A percentile compares a stretch with the other conserved stretches of the same genome.
These are phyloP conservation scores for Tinamus major DNA, from an alignment of 2,797 vertebrate genomes.

Conservation along the genomic window DNA sequence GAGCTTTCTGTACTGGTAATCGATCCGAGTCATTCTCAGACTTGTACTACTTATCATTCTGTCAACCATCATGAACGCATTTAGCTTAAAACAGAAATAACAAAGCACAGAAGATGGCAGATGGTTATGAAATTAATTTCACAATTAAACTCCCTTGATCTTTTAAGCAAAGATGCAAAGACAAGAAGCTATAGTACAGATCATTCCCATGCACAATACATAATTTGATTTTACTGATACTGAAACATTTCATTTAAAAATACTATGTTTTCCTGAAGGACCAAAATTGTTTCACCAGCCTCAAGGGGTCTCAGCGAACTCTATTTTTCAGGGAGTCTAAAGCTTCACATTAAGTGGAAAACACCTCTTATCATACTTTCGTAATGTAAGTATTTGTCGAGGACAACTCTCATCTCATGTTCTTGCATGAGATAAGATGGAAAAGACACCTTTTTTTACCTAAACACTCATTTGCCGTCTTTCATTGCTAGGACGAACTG, in stretches of 20 bases:
- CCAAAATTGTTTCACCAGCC: not conserved
- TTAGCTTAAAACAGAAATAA: not conserved
- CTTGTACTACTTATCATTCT: not conserved
- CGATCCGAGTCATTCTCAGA: not conserved
- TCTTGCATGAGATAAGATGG: not conserved
- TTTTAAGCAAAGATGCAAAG: not conserved
- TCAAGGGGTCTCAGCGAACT: not conserved
- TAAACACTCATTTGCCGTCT: not conserved
- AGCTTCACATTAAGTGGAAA: not conserved
- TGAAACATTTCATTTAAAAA: not conserved
- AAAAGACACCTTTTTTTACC: not conserved
- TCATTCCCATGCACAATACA: not conserved
- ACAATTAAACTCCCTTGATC: not conserved
- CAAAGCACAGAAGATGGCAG: not conserved
- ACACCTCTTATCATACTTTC: not conserved
- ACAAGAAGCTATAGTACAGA: not conserved
- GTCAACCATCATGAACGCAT: not conserved
- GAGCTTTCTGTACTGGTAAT: not conserved
- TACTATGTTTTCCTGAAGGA: not conserved
- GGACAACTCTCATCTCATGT: not conserved
- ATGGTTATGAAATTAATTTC: not conserved
- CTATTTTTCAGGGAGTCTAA: not conserved
- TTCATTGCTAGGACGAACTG: not conserved
- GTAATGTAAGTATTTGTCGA: not conserved
- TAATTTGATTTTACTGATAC: not conserved